Percentiles rank a stretch among this genome's conserved stretches.
Evolutionary conservation across 1,140 invertebrate genomes (phyloP).

Genomic region (Pomacea maculata): DNA sequence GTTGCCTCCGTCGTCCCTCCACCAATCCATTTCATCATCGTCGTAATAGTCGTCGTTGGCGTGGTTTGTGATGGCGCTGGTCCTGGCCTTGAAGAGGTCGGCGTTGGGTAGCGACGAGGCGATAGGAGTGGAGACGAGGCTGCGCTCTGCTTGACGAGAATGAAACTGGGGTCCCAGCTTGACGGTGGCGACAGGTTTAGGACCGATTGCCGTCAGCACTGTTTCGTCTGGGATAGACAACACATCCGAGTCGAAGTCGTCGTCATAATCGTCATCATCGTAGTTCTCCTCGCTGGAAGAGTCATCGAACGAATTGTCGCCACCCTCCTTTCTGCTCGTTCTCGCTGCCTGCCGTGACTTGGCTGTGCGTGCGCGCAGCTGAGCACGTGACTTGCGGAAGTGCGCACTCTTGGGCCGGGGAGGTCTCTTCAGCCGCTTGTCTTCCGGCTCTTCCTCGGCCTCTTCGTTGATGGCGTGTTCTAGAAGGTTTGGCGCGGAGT

Average conservation of each 20-base stretch:
- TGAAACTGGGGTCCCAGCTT: constrained; percentile 35
- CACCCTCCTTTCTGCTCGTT: background rate
- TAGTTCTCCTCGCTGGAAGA: background rate
- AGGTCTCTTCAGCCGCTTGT: constrained; percentile 13
- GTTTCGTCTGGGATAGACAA: constrained; percentile 53
- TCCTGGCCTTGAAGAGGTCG: too few relatives aligned
- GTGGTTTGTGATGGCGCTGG: background rate
- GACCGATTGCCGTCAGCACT: constrained; percentile 26
- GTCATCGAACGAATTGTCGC: background rate
- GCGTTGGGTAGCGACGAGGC: background rate
- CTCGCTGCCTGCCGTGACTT: background rate
- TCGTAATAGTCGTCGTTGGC: background rate
- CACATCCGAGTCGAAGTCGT: constrained; percentile 46
- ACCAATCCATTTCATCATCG: constrained; percentile 34
- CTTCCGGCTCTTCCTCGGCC: constrained; percentile 21
- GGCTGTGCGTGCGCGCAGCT: background rate
- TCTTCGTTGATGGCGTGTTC: constrained; percentile 26
- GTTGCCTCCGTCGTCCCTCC: constrained; percentile 44
- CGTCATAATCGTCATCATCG: constrained; percentile 25
- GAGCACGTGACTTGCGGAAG: constrained; percentile 14
- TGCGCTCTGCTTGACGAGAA: constrained; percentile 24
- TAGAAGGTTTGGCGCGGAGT: constrained; percentile 17
- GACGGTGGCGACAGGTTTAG: constrained; percentile 31
- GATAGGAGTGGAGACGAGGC: constrained; percentile 15
- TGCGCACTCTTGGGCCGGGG: constrained; percentile 25